phyloP scores from a whole-genome alignment of 1,140 invertebrate species.

The Elysia chlorotica region DNA sequence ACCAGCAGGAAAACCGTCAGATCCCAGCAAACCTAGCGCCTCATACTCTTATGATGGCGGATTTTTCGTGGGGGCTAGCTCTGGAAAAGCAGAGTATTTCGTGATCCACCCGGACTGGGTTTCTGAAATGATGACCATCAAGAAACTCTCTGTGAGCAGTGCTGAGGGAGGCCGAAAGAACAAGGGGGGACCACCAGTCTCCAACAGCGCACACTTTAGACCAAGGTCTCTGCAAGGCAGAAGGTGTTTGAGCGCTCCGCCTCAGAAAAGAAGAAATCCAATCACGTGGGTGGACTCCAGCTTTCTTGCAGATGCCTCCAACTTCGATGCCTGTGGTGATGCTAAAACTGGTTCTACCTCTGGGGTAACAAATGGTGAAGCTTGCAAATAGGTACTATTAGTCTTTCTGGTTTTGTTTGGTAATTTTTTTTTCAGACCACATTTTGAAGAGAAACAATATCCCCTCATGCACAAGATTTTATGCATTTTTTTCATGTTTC shows the following conservation, averaged over 20 bases:
- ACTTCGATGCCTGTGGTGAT: too few species aligned
- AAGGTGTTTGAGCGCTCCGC: constrained; percentile 10
- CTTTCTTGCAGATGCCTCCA: too few species aligned
- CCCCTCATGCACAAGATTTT: too few species aligned
- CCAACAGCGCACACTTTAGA: neutral
- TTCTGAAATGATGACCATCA: constrained; percentile 43
- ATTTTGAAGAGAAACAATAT: too few species aligned
- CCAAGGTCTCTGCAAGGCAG: neutral
- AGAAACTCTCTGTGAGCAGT: constrained; percentile 18
- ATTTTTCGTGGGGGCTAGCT: constrained; percentile 20
- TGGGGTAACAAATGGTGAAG: too few species aligned
- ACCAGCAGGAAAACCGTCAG: constrained; percentile 1
- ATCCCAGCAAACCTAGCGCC: constrained; percentile 14
- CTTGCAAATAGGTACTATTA: too few species aligned
- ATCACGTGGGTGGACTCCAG: constrained; percentile 18
- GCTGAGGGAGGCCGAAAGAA: too few species aligned
- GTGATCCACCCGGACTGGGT: constrained; percentile 56
- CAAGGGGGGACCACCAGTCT: neutral
- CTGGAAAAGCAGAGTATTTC: constrained; percentile 37
- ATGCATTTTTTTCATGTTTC: too few species aligned
- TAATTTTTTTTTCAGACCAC: too few species aligned
- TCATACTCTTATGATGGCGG: constrained; percentile 34
- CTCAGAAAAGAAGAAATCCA: constrained; percentile 1
- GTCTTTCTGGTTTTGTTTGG: too few species aligned
- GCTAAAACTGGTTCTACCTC: too few species aligned